Percentiles rank a stretch among this genome's conserved stretches.
Conservation (phyloP, 2,113 vertebrate genomes). For the Pogona vitticeps region DNA sequence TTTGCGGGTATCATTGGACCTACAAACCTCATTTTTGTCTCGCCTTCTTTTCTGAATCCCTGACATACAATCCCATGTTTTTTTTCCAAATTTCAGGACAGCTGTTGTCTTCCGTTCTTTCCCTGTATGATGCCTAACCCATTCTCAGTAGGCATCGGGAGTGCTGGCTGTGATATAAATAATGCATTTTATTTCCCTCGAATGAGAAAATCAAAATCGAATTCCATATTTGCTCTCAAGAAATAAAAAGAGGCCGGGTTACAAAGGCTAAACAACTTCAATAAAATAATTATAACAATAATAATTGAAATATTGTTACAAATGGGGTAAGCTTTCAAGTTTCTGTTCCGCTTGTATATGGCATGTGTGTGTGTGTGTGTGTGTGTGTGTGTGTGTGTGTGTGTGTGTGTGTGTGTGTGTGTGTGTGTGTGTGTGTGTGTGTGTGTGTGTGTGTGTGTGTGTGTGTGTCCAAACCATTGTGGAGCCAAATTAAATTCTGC, state of each 20-base stretch:
- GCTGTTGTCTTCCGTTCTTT: not conserved
- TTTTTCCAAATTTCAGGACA: not conserved
- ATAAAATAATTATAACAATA: conserved; percentile 70
- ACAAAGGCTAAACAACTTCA: conserved; percentile 52
- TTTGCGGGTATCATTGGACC: too few relatives aligned
- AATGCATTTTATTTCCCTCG: conserved; percentile 22
- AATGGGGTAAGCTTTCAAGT: conserved; percentile 66
- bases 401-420: too few relatives aligned
- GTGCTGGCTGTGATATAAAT: conserved; percentile 23
- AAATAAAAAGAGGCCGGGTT: conserved; percentile 48
- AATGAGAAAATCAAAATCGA: conserved; percentile 25
- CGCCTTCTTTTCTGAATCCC: not conserved
- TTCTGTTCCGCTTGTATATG: conserved; percentile 48
- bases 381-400: conserved; percentile 12
- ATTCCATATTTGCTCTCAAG: conserved; percentile 40
- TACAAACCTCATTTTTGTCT: not conserved
- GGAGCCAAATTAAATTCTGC: conserved; percentile 74
- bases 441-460: not conserved
- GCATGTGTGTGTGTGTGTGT: not conserved
- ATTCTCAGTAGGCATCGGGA: conserved; percentile 13
- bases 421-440: not conserved
- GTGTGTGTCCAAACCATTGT: conserved; percentile 49
- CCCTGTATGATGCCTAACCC: not conserved
- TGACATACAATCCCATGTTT: not conserved
- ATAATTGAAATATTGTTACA: conserved; percentile 68